phyloP scores from a whole-genome alignment of 2,888 invertebrate species.

The Caenorhabditis sp. region DNA sequence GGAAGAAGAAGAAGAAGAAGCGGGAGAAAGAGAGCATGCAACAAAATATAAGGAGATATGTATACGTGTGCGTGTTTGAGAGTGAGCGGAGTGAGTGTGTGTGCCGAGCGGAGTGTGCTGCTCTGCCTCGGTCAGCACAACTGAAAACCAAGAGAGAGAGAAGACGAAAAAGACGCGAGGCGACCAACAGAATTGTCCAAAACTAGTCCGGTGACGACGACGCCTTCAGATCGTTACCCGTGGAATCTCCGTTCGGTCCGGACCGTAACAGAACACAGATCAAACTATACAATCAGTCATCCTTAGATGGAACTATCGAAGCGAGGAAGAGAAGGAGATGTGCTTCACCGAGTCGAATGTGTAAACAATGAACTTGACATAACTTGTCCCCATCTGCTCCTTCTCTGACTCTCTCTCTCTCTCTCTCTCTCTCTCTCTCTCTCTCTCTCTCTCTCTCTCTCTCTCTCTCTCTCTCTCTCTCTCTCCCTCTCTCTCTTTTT shows the following conservation, averaged over 20 bases:
- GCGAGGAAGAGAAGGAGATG: background rate
- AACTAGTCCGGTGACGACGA: conserved; percentile 47
- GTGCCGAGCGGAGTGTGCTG: conserved; percentile 32
- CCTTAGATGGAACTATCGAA: background rate
- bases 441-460: conserved; percentile 14
- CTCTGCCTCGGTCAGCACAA: conserved; percentile 42
- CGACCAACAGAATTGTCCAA: conserved; percentile 28
- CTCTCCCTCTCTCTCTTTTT: too few species aligned
- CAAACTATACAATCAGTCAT: background rate
- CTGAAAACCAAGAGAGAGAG: conserved; percentile 35
- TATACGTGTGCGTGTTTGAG: conserved; percentile 51
- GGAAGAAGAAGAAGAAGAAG: conserved; percentile 21
- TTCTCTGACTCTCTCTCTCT: conserved; percentile 2
- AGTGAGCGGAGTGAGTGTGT: conserved; percentile 36
- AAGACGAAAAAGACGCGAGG: conserved; percentile 9
- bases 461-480: conserved; percentile 8
- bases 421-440: conserved; percentile 17
- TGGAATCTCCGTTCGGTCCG: background rate
- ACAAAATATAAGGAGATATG: conserved; percentile 56
- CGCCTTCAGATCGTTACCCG: conserved; percentile 14
- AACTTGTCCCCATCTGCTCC: conserved; percentile 30
- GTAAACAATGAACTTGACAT: conserved; percentile 55
- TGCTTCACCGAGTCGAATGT: conserved; percentile 29
- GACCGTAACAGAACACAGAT: background rate
- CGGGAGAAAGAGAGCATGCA: conserved; percentile 33